Evolutionary conservation across 2,797 vertebrate species (phyloP).

Genomic region (Eutrigla gurnardus): DNA sequence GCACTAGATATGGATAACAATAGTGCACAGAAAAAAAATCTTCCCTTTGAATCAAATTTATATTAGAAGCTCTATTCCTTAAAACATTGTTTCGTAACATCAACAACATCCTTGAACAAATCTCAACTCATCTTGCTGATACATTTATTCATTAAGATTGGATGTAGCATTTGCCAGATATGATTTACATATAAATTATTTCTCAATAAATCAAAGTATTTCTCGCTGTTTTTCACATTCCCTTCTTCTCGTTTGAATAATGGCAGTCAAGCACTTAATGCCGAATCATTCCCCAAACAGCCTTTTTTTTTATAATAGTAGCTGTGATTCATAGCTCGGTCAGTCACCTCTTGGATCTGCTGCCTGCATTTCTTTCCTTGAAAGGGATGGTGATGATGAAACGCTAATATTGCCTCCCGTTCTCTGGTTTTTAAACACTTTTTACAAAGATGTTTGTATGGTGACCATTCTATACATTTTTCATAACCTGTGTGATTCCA

Average conservation of each 20-base stretch:
- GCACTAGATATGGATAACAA: slow-evolving; percentile 18
- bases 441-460: background rate
- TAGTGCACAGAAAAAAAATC: slow-evolving; percentile 3
- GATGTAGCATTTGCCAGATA: slow-evolving; percentile 29
- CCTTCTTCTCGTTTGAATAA: slow-evolving; percentile 11
- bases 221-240: background rate
- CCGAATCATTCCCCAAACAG: slow-evolving; percentile 15
- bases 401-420: background rate
- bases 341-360: slow-evolving; percentile 9
- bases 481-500: background rate
- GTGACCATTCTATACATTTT: background rate
- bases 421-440: background rate
- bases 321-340: slow-evolving; percentile 22
- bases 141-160: slow-evolving; percentile 39
- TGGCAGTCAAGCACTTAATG: slow-evolving; percentile 1
- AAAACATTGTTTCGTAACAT: background rate
- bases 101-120: background rate
- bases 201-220: slow-evolving; percentile 36
- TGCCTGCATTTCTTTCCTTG: slow-evolving; percentile 5
- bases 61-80: background rate
- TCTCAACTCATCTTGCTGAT: slow-evolving; percentile 16
- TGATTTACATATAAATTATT: slow-evolving; percentile 56
- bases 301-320: background rate
- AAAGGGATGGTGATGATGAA: slow-evolving; percentile 5
- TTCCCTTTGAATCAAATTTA: slow-evolving; percentile 17